phyloP scores from a whole-genome alignment of 2,888 invertebrate genomes.

The Elegia similella region DNA sequence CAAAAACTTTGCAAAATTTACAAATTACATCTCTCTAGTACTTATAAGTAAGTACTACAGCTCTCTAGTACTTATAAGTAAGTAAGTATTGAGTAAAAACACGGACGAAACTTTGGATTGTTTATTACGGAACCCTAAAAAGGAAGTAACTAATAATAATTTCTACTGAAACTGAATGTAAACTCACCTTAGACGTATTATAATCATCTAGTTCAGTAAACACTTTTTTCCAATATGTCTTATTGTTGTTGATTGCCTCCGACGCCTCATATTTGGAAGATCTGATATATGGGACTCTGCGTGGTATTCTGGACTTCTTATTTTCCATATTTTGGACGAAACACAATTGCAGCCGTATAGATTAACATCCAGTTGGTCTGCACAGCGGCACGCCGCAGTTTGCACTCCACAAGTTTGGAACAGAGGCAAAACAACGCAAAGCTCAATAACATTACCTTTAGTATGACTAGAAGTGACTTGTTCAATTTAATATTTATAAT shows the following conservation, averaged over 20 bases:
- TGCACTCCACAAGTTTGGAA: slow-evolving; percentile 6
- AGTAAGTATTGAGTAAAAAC: no score
- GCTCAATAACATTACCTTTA: slow-evolving; percentile 5
- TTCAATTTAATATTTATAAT: background rate
- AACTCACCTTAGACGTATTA: slow-evolving; percentile 41
- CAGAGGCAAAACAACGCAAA: slow-evolving; percentile 11
- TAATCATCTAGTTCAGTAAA: slow-evolving; percentile 45
- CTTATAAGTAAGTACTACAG: no score
- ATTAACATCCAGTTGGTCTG: slow-evolving; percentile 20
- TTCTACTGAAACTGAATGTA: background rate
- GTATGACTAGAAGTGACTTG: slow-evolving; percentile 17
- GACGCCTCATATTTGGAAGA: slow-evolving; percentile 51
- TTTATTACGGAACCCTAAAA: no score
- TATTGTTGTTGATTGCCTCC: slow-evolving; percentile 53
- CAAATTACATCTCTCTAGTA: no score
- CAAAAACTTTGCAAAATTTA: no score
- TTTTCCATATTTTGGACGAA: slow-evolving; percentile 4
- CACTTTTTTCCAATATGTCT: slow-evolving; percentile 60
- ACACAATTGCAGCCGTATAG: slow-evolving; percentile 15
- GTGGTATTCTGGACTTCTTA: slow-evolving; percentile 38
- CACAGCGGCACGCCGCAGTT: slow-evolving; percentile 4
- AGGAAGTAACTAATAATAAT: background rate
- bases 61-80: no score
- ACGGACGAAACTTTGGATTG: no score
- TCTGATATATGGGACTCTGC: slow-evolving; percentile 52